Conservation (phyloP, 1,140 invertebrate species). For the Thaumatotibia leucotreta region DNA sequence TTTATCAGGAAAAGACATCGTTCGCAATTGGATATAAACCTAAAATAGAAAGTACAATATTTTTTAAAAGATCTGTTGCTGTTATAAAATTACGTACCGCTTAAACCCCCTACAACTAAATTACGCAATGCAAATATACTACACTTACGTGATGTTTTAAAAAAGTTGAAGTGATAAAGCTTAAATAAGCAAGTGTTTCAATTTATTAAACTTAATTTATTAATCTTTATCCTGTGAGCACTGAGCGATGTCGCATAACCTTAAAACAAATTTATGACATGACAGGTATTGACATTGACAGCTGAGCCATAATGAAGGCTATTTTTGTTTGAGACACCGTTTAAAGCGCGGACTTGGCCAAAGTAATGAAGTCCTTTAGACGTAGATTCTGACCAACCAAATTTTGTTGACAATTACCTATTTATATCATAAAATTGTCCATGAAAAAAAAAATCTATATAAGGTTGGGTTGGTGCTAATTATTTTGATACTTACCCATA, state of each 20-base stretch:
- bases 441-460: too few relatives aligned
- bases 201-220: background rate
- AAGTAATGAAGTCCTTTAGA: too few relatives aligned
- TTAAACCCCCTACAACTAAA: background rate
- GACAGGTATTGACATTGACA: too few relatives aligned
- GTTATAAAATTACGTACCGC: background rate
- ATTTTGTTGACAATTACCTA: too few relatives aligned
- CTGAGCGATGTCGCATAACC: background rate
- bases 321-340: too few relatives aligned
- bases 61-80: background rate
- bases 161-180: background rate
- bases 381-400: too few relatives aligned
- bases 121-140: background rate
- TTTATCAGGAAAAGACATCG: conserved; percentile 91
- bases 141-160: background rate
- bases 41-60: conserved; percentile 36
- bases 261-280: background rate
- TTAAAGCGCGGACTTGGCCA: too few relatives aligned
- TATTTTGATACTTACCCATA: too few relatives aligned
- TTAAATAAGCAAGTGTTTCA: background rate
- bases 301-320: too few relatives aligned
- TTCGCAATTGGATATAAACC: conserved; percentile 39
- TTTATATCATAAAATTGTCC: too few relatives aligned
- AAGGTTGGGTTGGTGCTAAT: too few relatives aligned
- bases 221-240: background rate